These are phyloP conservation scores for Agapostemon virescens DNA, from an alignment of 2,888 invertebrate species.

Conservation along the genomic window DNA sequence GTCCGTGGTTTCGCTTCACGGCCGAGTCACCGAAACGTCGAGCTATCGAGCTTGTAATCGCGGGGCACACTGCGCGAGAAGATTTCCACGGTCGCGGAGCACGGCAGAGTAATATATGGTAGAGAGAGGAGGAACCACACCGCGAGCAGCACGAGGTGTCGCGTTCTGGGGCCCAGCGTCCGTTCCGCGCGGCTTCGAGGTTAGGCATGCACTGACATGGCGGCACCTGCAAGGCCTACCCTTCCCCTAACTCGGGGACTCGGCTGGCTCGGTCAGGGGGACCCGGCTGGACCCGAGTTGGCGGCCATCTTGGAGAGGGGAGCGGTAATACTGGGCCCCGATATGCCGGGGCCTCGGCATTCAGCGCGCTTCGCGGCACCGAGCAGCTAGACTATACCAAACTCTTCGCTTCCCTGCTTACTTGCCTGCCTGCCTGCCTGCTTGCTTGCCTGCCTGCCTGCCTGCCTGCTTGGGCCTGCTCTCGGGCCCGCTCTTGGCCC, in stretches of 20 bases:
- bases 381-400: conserved; percentile 73
- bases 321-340: conserved; percentile 61
- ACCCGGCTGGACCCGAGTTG: conserved; percentile 73
- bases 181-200: conserved; percentile 79
- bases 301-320: conserved; percentile 80
- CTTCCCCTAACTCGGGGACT: conserved; percentile 74
- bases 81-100: not conserved
- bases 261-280: conserved; percentile 71
- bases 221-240: conserved; percentile 79
- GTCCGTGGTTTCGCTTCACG: not conserved
- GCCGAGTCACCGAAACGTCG: no score
- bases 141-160: conserved; percentile 64
- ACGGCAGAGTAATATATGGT: conserved; percentile 22
- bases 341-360: conserved; percentile 67
- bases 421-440: conserved; percentile 19
- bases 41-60: conserved; percentile 15
- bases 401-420: conserved; percentile 47
- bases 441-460: conserved; percentile 1
- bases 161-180: conserved; percentile 73
- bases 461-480: conserved; percentile 2
- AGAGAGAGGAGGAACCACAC: conserved; percentile 33
- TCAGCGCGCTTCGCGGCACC: conserved; percentile 71
- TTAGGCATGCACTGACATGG: conserved; percentile 81
- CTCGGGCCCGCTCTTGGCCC: not conserved
- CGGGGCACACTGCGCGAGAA: conserved; percentile 9